phyloP scores from a whole-genome alignment of 1,140 invertebrate genomes.

The Agraylea sexmaculata region DNA sequence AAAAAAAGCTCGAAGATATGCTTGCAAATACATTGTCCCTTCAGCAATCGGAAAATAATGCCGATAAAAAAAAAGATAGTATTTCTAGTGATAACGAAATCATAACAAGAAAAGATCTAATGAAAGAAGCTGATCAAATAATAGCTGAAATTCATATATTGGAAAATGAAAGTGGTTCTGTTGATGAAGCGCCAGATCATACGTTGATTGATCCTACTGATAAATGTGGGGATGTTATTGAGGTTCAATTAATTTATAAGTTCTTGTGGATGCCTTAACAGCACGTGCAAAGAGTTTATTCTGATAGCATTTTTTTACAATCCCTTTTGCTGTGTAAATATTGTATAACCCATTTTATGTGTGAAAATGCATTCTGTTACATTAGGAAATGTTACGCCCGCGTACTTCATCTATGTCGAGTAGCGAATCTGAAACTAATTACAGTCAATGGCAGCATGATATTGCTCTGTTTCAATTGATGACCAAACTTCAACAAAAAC shows the following conservation, averaged over 20 bases:
- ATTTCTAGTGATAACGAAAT: slow-evolving; percentile 35
- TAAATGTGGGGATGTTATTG: too few species aligned
- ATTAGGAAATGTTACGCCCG: slow-evolving; percentile 22
- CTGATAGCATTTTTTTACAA: too few species aligned
- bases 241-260: too few species aligned
- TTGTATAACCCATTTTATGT: too few species aligned
- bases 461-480: too few species aligned
- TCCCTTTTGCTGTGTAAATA: too few species aligned
- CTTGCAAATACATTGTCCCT: slow-evolving; percentile 25
- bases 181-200: too few species aligned
- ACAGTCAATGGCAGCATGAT: slow-evolving; percentile 31
- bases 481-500: too few species aligned
- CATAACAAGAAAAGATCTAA: slow-evolving; percentile 29
- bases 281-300: too few species aligned
- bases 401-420: slow-evolving; percentile 36
- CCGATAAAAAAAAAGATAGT: slow-evolving; percentile 33
- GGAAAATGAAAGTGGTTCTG: too few species aligned
- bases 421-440: slow-evolving; percentile 34
- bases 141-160: background rate
- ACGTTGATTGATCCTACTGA: too few species aligned
- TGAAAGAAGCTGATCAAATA: slow-evolving; percentile 29
- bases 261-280: too few species aligned
- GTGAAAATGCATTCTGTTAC: background rate
- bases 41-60: slow-evolving; percentile 23
- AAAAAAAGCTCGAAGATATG: slow-evolving; percentile 32